phyloP scores from a whole-genome alignment of 2,113 vertebrate species.

The Boulengeromyrus knoepffleri region DNA sequence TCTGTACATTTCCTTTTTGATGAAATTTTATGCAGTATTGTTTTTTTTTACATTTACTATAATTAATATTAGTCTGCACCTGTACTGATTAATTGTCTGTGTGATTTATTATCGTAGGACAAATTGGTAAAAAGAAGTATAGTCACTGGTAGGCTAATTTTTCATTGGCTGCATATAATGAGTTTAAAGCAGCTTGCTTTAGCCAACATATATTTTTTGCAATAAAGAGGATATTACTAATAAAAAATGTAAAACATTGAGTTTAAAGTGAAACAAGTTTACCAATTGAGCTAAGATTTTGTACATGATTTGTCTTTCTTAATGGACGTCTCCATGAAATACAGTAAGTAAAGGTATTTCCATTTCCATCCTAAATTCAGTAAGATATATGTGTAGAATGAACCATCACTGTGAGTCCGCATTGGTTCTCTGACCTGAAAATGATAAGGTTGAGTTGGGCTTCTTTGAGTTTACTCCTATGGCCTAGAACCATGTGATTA shows the following conservation, averaged over 20 bases:
- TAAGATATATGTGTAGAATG: not conserved
- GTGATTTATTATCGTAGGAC: not conserved
- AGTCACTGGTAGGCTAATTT: not conserved
- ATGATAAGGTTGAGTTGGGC: not conserved
- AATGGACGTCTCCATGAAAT: not conserved
- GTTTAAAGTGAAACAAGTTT: not conserved
- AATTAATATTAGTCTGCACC: not conserved
- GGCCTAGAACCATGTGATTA: not conserved
- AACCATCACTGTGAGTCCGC: not conserved
- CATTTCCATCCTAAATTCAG: not conserved
- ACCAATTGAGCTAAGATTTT: not conserved
- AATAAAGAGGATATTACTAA: not conserved
- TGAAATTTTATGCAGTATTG: not conserved
- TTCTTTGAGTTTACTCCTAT: not conserved
- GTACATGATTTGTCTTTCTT: not conserved
- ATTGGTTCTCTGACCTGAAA: not conserved
- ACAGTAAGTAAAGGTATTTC: not conserved
- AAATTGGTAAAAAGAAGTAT: not conserved
- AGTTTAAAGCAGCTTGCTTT: not conserved
- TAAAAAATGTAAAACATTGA: not conserved
- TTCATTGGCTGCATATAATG: not conserved
- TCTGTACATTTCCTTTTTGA: not conserved
- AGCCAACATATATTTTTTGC: not conserved
- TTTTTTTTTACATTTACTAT: not conserved
- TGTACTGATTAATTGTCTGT: not conserved